Conservation (phyloP, 2,888 invertebrate species). For the Agrotis puta region DNA sequence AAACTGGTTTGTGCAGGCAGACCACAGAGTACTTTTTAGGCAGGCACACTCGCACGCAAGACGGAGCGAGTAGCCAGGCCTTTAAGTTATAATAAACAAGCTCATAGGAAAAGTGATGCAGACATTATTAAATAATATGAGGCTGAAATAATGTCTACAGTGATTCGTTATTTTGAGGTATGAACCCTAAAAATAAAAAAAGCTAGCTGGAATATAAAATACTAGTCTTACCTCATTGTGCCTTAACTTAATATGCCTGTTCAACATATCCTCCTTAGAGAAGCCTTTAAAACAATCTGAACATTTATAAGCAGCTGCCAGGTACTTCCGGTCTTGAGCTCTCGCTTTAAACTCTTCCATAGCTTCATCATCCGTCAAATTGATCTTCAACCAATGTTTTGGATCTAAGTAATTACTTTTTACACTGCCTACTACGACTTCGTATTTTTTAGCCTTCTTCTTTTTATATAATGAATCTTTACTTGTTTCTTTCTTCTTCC, state of each 20-base stretch:
- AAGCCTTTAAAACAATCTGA: slow-evolving; percentile 80
- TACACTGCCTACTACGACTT: background rate
- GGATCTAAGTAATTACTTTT: slow-evolving; percentile 63
- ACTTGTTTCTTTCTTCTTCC: slow-evolving; percentile 5
- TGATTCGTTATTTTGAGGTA: no score
- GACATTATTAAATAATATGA: no score
- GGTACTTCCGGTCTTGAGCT: slow-evolving; percentile 75
- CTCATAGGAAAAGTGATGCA: no score
- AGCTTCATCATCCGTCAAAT: slow-evolving; percentile 81
- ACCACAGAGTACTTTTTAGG: no score
- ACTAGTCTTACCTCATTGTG: slow-evolving; percentile 73
- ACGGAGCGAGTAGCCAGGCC: no score
- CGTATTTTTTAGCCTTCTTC: slow-evolving; percentile 31
- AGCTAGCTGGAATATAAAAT: no score
- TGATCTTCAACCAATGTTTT: slow-evolving; percentile 78
- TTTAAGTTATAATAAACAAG: no score
- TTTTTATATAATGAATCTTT: background rate
- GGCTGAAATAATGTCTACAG: no score
- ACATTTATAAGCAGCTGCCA: slow-evolving; percentile 77
- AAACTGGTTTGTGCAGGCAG: no score
- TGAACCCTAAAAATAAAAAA: no score
- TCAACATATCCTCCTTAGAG: slow-evolving; percentile 80
- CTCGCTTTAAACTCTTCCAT: slow-evolving; percentile 76
- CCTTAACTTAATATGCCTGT: slow-evolving; percentile 76
- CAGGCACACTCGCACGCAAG: no score